Evolutionary conservation across 2,113 vertebrate genomes (phyloP).

Genomic region (Uria lomvia): DNA sequence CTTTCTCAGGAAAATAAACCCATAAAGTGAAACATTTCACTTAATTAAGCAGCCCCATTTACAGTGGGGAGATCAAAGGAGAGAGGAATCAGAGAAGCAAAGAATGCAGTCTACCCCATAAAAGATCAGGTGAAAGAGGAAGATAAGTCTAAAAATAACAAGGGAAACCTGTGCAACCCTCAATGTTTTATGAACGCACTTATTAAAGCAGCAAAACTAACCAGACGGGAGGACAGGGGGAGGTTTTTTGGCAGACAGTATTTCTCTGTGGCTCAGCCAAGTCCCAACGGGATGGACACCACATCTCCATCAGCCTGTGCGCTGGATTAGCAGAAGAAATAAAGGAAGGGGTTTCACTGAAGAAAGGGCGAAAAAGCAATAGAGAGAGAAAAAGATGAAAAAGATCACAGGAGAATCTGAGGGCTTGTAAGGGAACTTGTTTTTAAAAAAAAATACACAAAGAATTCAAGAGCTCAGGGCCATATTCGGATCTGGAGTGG

Average conservation of each 20-base stretch:
- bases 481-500: not conserved
- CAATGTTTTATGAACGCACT: not conserved
- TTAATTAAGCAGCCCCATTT: constrained; percentile 22
- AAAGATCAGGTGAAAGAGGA: constrained; percentile 21
- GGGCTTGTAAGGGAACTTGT: not conserved
- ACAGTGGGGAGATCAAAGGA: constrained; percentile 47
- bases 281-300: not conserved
- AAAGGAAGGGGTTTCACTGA: not conserved
- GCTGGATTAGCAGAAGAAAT: not conserved
- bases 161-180: not conserved
- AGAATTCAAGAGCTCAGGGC: not conserved
- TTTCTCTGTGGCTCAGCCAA: constrained; percentile 2
- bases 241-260: not conserved
- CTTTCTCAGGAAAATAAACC: constrained; percentile 18
- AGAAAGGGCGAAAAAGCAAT: not conserved
- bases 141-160: constrained; percentile 43
- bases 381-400: not conserved
- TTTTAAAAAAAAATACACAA: not conserved
- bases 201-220: constrained; percentile 7
- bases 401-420: not conserved
- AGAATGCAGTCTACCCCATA: not conserved
- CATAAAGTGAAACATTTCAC: constrained; percentile 16
- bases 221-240: not conserved
- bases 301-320: not conserved
- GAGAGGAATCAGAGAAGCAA: constrained; percentile 17